Evolutionary conservation across 2,888 invertebrate genomes (phyloP), one percentile per base, ranked within the genome.

Genomic region (Cephus pygmeus): DNA sequence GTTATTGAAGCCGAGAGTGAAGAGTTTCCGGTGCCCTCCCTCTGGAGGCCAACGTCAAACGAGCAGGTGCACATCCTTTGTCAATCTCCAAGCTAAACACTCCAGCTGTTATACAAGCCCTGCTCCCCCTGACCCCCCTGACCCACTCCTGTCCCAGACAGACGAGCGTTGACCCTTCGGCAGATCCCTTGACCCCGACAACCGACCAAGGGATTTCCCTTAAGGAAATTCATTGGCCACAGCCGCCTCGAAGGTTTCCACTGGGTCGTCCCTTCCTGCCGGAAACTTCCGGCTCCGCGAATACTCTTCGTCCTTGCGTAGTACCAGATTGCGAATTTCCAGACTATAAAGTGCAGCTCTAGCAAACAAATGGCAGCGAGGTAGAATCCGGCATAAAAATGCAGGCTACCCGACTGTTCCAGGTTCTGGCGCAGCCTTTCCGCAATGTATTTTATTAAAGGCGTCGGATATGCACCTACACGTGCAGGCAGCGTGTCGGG

Each of bases 301-400:
- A 40, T 15, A 0, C 40, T 4, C 15, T 15, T 15, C 40, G 40
- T 80, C 83, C 82, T 84, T 78, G 82, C 84, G 82, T 83, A 83
- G 84, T 82, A 83, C 86, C 80, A 79, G 86, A 85, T 86, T 87
- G 85, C 85, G 84, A 86, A 85, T 85, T 86, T 83, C 84, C 86
- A 81, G 83, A 82, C 83, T 83, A 87, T 86, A 88, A 88, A 88
- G 86, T 84, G 81, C 78, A 81, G 81, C 77, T 77, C 69, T 73
- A 68, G 75, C 77, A 83, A 87, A 82, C 83, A 83, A 86, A 84
- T 83, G 85, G 75, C 81, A 79, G 75, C 77, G 80, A 83, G 82
- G 81, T 85, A 84, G 87, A 86, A 86, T 84, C 80, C 79, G 71
- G 36, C 81, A 82, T 83, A 84, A 86, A 85, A 82, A 84, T 81